Conservation (phyloP, 2,113 vertebrate genomes). For the Syngnathoides biaculeatus region DNA sequence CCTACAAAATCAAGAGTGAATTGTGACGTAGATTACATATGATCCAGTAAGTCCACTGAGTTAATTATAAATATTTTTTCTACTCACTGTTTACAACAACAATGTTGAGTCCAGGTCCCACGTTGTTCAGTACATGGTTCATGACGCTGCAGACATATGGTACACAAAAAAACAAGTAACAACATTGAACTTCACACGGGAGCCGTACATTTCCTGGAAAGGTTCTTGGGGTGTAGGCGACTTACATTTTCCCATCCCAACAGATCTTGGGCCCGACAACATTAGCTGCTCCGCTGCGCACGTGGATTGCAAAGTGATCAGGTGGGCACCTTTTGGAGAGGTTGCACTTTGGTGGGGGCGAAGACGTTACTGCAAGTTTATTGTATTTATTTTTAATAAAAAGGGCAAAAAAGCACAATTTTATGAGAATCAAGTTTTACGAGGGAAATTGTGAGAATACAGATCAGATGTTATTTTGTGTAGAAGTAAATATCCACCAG, state of each 20-base stretch:
- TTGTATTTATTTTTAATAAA: not conserved
- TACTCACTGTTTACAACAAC: conserved; percentile 81
- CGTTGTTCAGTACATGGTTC: conserved; percentile 78
- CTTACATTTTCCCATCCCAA: conserved; percentile 74
- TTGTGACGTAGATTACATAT: no score
- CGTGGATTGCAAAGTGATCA: conserved; percentile 72
- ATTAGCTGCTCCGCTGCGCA: conserved; percentile 79
- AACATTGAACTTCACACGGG: not conserved
- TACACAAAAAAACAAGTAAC: not conserved
- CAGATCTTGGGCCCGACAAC: conserved; percentile 85
- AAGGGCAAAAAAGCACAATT: not conserved
- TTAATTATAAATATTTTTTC: not conserved
- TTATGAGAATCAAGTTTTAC: not conserved
- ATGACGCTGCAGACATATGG: conserved; percentile 73
- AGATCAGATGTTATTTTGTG: not conserved
- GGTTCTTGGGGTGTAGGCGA: not conserved
- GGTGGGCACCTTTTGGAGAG: conserved; percentile 65
- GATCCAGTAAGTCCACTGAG: no score
- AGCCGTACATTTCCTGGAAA: not conserved
- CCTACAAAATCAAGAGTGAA: no score
- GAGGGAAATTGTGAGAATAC: not conserved
- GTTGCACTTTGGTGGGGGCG: conserved; percentile 59
- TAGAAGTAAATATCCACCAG: no score
- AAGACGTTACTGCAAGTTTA: conserved; percentile 16
- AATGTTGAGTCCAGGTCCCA: conserved; percentile 83